Conservation (phyloP, 2,113 vertebrate genomes). For the Danio rerio region GRCz12tu NC_133183.1:14690001-14690500, state of each 20-base stretch:
- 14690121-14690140: conserved; percentile 53
- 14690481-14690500: too few relatives aligned
- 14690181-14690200: conserved; percentile 34
- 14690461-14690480: too few relatives aligned
- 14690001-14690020: background rate
- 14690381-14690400: background rate
- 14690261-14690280: conserved; percentile 79
- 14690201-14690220: conserved; percentile 42
- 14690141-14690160: conserved; percentile 38
- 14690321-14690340: conserved; percentile 93
- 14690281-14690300: conserved; percentile 99
- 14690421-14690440: too few relatives aligned
- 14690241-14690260: conserved; percentile 44
- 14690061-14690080: conserved; percentile 13
- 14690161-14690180: conserved; percentile 31
- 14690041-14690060: conserved; percentile 4
- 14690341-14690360: conserved; percentile 96
- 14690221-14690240: conserved; percentile 44
- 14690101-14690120: conserved; percentile 63
- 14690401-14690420: too few relatives aligned
- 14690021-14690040: background rate
- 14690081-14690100: conserved; percentile 49
- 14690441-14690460: too few relatives aligned
- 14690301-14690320: conserved; percentile 98
- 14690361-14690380: conserved; percentile 96